phyloP scores from a whole-genome alignment of 2,113 vertebrate species.

The Dipodomys ordii region DNA sequence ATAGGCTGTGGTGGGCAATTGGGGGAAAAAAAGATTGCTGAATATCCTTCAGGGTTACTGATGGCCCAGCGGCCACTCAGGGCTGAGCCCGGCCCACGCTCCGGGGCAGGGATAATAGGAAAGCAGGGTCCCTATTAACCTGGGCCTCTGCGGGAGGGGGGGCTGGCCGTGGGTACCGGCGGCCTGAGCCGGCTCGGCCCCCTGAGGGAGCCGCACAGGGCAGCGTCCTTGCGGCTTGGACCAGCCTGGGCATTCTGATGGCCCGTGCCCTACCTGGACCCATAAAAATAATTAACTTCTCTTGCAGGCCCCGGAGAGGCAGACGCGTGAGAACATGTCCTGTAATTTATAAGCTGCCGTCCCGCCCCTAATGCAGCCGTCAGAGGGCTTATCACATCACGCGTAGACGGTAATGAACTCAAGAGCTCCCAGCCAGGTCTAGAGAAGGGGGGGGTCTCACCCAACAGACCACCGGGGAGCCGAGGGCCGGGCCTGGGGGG shows the following conservation, averaged over 20 bases:
- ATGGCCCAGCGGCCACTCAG: constrained; percentile 86
- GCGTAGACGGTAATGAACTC: constrained; percentile 86
- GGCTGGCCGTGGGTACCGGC: too few species aligned
- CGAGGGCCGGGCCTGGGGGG: neutral
- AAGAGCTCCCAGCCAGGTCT: constrained; percentile 61
- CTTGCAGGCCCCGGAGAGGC: constrained; percentile 83
- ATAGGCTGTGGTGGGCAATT: constrained; percentile 91
- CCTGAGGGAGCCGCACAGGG: neutral
- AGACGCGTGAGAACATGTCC: constrained; percentile 81
- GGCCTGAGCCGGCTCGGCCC: neutral
- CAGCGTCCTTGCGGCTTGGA: neutral
- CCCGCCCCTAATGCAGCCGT: constrained; percentile 83
- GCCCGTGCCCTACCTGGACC: constrained; percentile 84
- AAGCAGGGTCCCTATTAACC: constrained; percentile 78
- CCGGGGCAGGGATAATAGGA: constrained; percentile 79
- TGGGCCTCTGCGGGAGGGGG: neutral
- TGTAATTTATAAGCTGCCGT: constrained; percentile 86
- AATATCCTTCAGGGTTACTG: constrained; percentile 87
- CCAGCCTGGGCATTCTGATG: constrained; percentile 77
- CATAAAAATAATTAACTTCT: constrained; percentile 89
- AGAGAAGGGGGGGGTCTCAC: neutral
- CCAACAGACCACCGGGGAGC: neutral
- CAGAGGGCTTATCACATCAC: constrained; percentile 85
- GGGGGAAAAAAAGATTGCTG: constrained; percentile 85
- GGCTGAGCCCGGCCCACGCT: constrained; percentile 67